phyloP scores from a whole-genome alignment of 37 sponge, comb jelly and placozoan species.

The Chondrosia reniformis region DNA sequence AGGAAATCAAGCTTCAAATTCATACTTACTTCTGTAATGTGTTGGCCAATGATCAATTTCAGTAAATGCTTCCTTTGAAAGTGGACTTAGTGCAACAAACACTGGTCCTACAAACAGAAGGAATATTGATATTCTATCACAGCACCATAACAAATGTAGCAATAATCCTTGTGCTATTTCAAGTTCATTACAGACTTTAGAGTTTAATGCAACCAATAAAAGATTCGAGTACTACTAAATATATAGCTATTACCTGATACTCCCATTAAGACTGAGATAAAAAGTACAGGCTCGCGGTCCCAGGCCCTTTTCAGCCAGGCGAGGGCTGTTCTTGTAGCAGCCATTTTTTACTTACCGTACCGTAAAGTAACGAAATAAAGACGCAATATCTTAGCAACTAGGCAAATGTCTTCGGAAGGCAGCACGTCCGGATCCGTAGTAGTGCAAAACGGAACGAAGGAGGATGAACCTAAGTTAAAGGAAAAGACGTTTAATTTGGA shows the following conservation, averaged over 20 bases:
- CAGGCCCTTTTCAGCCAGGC: conserved; percentile 72
- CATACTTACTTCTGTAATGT: conserved; percentile 68
- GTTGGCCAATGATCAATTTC: conserved; percentile 60
- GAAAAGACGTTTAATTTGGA: conserved; percentile 37
- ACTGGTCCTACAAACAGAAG: conserved; percentile 47
- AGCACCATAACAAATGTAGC: neutral
- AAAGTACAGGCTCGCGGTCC: conserved; percentile 75
- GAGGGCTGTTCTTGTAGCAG: conserved; percentile 15
- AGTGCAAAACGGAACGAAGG: neutral
- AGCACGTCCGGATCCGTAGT: neutral
- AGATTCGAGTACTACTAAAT: no score
- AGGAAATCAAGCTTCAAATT: no score
- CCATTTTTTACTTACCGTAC: conserved; percentile 4
- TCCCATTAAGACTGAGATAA: conserved; percentile 53
- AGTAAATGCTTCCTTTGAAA: conserved; percentile 12
- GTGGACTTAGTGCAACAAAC: conserved; percentile 57
- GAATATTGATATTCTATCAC: neutral
- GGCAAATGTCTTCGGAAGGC: neutral
- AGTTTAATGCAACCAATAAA: no score
- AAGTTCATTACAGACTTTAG: no score
- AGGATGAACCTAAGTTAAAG: no score
- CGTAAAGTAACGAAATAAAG: neutral
- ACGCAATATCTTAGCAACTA: neutral
- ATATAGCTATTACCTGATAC: conserved; percentile 58
- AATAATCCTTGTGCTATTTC: neutral